Evolutionary conservation across 2,888 invertebrate genomes (phyloP).

Genomic region (Polia nebulosa): DNA sequence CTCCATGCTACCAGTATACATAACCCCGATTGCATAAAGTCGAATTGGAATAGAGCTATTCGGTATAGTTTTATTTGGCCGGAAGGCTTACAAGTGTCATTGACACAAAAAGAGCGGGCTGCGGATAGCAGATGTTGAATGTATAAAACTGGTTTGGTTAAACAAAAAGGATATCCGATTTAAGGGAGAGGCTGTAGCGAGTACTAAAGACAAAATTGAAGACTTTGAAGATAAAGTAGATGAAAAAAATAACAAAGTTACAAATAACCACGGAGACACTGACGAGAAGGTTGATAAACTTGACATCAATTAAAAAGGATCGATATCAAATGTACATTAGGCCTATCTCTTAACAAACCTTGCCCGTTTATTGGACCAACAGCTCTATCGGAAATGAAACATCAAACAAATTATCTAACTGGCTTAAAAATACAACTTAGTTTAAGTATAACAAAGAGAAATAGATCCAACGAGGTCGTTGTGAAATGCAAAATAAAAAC

Average conservation of each 20-base stretch:
- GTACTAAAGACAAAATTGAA: not conserved
- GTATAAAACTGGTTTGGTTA: slow-evolving; percentile 75
- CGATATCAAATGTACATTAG: not conserved
- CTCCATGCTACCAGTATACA: not conserved
- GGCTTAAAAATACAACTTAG: not conserved
- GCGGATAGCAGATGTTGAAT: slow-evolving; percentile 82
- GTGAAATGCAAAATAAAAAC: not conserved
- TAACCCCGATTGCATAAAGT: slow-evolving; percentile 18
- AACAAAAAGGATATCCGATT: slow-evolving; percentile 62
- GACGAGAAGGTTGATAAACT: not conserved
- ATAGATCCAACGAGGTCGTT: not conserved
- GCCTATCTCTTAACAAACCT: not conserved
- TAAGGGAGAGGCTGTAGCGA: slow-evolving; percentile 29
- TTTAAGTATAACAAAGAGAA: not conserved
- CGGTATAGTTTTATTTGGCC: slow-evolving; percentile 49
- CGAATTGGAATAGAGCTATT: slow-evolving; percentile 38
- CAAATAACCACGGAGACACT: not conserved
- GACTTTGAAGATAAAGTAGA: not conserved
- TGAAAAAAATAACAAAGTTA: not conserved
- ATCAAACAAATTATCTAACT: not conserved
- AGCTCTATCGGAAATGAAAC: not conserved
- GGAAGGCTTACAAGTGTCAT: slow-evolving; percentile 78
- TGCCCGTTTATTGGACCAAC: not conserved
- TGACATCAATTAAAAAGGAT: not conserved
- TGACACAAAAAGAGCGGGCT: slow-evolving; percentile 75